Base-by-base conservation (phyloP, 2,888 invertebrate genomes). In the Athetis lepigone region DNA sequence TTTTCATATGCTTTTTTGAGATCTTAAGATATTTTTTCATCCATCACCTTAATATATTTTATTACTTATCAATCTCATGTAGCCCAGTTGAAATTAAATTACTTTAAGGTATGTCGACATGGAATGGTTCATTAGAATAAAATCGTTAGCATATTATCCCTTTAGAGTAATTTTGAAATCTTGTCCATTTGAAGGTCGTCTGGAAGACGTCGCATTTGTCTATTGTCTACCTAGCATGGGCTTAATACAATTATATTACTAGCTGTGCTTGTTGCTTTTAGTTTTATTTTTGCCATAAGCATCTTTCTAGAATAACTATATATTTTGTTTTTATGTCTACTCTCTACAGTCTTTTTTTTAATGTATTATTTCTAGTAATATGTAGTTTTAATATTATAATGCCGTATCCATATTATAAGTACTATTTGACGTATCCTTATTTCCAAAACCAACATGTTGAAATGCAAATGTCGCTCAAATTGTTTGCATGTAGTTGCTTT, bases 381-480 rank as follows among this genome's bases (percentile, higher is more conserved):
- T n/a, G n/a, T n/a, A n/a, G n/a, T n/a, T n/a, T n/a, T n/a, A n/a
- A n/a, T n/a, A n/a, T n/a, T n/a, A n/a, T n/a, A n/a, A n/a, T n/a
- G n/a, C n/a, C n/a, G n/a, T n/a, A n/a, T n/a, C n/a, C n/a, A n/a
- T n/a, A n/a, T n/a, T n/a, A n/a, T n/a, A n/a, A n/a, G n/a, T n/a
- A n/a, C n/a, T n/a, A n/a, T n/a, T n/a, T 37, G 37, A 33, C 4
- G 33, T 33, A 43, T 67, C 33, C 64, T 65, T 51, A 42, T 23
- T 21, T 25, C 23, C 21, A 39, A 72, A 65, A 65, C 47, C 42
- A 57, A 56, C 57, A 72, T 66, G 52, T 47, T 49, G 37, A 70
- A 57, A 72, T 73, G 51, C 67, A 72, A 74, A 67, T 70, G 29
- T 25, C 25, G 21, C 51, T 47, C 25, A 37, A 66, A 65, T 50